Base-by-base conservation (phyloP, 2,888 invertebrate species). In the Drosophila percnosoma region DNA sequence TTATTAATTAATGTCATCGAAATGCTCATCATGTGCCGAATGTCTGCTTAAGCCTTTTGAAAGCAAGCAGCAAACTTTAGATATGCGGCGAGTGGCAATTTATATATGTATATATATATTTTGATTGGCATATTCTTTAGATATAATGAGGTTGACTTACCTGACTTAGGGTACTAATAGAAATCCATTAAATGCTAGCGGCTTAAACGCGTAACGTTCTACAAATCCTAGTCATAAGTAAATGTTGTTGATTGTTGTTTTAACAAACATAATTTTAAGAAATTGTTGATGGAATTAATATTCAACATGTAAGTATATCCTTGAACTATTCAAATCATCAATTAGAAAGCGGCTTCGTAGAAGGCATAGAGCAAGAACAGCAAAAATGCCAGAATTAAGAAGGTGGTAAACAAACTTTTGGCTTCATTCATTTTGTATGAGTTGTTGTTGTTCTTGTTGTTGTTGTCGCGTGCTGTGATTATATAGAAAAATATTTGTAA, bases 351-450 rank as follows among this genome's bases (percentile, higher is more conserved):
- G 71, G 96, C 95, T 60, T 95, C 94, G 93, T 96, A 96, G 84
- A 96, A 94, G 58, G 95, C 93, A 94, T 96, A 96, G 74, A 96
- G 94, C 71, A 95, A 94, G 88, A 95, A 94, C 73, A 96, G 94
- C 68, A 96, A 94, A 64, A 95, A 94, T 89, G 96, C 94, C 91
- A 96, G 93, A 92, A 96, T 96, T 79, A 95, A 92, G 92, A 96
- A 96, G 83, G 96, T 96, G 92, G 95, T 96, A 90, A 96, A 93
- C 82, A 96, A 94, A 93, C 94, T 96, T 82, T 94, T 95, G 82
- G 96, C 95, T 93, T 96, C 96, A 93, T 91, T 93, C 92, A 93
- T 93, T 75, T 88, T 92, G 87, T 58, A 63, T 54, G 55, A 58
- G 66, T 75, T 64, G 74, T 62, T 82, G 77, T 58, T 80, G 65